Evolutionary conservation across 2,797 vertebrate species (phyloP), one percentile per base, ranked within the genome.

Genomic region (Austrolebias charrua): DNA sequence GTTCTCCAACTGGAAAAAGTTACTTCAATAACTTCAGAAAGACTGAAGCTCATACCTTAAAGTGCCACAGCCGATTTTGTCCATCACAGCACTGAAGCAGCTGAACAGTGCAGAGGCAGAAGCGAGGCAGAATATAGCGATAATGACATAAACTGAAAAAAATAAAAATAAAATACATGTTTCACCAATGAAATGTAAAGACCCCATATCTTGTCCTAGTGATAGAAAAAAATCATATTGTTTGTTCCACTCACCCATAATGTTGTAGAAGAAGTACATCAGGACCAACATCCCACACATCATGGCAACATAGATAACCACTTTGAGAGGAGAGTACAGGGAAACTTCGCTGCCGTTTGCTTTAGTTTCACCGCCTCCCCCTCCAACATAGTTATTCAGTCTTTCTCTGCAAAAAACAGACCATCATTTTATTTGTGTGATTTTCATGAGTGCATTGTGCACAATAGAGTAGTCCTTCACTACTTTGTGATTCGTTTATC

Each of bases 251-350:
- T 95, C 87, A 99, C 98, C 96, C 2, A 99, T 86, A 87, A 93
- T 89, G 42, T 75, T 93, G 90, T 97, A 99, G 93, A 98, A 99
- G 87, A 90, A 98, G 85, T 98, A 99, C 84, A 99, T 95, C 60
- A 99, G 93, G 49, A 99, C 88, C 10, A 99, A 91, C 95, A 98
- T 96, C 63, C 90, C 82, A 60, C 94, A 96, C 92, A 96, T 97
- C 81, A 95, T 78, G 64, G 85, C 90, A 19, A 98, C 96, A 76
- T 98, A 97, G 40, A 95, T 24, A 10, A 98, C 57, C 35, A 97
- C 94, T 56, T 94, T 95, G 19, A 96, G 44, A 40, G 96, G 95
- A 29, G 94, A 96, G 72, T 98, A 95, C 29, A 95, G 92, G 63
- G 91, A 83, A 42, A 94, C 86, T 20, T 96, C 95, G 46, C 93